Evolutionary conservation across 1,140 invertebrate genomes (phyloP).

Genomic region (Papilio helenus): DNA sequence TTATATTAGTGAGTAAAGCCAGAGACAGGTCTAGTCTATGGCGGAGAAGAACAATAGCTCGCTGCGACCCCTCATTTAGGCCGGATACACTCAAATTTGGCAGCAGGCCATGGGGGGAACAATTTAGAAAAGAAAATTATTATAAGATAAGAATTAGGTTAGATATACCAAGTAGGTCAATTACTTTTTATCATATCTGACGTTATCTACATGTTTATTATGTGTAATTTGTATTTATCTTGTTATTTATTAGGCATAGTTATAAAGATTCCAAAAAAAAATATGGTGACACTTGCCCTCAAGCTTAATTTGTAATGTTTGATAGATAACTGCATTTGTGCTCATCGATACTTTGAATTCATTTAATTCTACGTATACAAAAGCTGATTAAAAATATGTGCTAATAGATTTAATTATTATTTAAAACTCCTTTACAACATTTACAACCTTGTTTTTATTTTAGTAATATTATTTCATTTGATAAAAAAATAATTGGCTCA

Average conservation of each 20-base stretch:
- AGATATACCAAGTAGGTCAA: conserved; percentile 37
- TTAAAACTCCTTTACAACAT: no score
- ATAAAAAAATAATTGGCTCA: background rate
- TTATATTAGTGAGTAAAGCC: conserved; percentile 7
- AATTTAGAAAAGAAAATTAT: conserved; percentile 39
- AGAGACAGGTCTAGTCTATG: conserved; percentile 29
- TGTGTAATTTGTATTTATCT: background rate
- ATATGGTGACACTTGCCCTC: background rate
- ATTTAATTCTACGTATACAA: no score
- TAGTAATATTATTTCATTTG: background rate
- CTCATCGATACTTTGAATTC: no score
- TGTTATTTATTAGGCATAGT: conserved; percentile 5
- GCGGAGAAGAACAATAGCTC: conserved; percentile 31
- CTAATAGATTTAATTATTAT: no score
- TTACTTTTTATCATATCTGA: conserved; percentile 17
- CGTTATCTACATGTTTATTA: background rate
- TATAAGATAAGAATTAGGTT: conserved; percentile 32
- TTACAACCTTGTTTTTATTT: no score
- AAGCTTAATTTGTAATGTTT: background rate
- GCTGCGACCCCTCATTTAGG: conserved; percentile 31
- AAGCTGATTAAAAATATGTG: no score
- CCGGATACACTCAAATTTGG: conserved; percentile 38
- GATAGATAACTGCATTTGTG: no score
- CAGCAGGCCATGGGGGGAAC: conserved; percentile 29
- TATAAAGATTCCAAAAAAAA: background rate